A percentile compares a stretch with the other conserved stretches of the same genome.
Evolutionary conservation across 1,140 invertebrate genomes (phyloP).

Genomic region (Chelonus insularis): DNA sequence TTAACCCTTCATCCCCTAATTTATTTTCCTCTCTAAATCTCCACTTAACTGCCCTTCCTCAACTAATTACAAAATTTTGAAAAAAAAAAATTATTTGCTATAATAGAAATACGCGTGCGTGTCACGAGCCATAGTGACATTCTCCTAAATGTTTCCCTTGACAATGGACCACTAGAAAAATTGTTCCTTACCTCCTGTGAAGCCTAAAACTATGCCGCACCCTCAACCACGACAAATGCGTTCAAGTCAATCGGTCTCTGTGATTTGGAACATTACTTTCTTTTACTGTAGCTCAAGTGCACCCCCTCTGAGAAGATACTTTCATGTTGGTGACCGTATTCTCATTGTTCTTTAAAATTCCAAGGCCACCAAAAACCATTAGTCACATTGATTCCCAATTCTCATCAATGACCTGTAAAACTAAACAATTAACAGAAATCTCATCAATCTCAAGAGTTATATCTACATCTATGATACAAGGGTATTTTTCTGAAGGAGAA

Average conservation of each 20-base stretch:
- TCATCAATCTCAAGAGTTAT: background rate
- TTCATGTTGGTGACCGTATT: background rate
- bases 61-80: too few species aligned
- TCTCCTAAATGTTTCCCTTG: background rate
- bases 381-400: too few species aligned
- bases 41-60: too few species aligned
- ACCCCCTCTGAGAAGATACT: slow-evolving; percentile 12
- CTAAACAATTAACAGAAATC: background rate
- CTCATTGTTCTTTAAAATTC: background rate
- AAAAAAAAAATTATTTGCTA: too few species aligned
- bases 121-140: slow-evolving; percentile 3
- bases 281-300: slow-evolving; percentile 6
- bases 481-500: background rate
- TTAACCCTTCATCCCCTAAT: too few species aligned
- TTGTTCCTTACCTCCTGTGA: slow-evolving; percentile 15
- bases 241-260: slow-evolving; percentile 17
- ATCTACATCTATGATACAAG: background rate
- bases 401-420: too few species aligned
- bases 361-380: too few species aligned
- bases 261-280: slow-evolving; percentile 25
- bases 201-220: slow-evolving; percentile 15
- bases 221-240: slow-evolving; percentile 18
- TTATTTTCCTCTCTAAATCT: too few species aligned
- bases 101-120: background rate
- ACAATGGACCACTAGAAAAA: slow-evolving; percentile 14